Base-by-base conservation (phyloP, 2,888 invertebrate genomes). In the Elgonia sp. region DNA sequence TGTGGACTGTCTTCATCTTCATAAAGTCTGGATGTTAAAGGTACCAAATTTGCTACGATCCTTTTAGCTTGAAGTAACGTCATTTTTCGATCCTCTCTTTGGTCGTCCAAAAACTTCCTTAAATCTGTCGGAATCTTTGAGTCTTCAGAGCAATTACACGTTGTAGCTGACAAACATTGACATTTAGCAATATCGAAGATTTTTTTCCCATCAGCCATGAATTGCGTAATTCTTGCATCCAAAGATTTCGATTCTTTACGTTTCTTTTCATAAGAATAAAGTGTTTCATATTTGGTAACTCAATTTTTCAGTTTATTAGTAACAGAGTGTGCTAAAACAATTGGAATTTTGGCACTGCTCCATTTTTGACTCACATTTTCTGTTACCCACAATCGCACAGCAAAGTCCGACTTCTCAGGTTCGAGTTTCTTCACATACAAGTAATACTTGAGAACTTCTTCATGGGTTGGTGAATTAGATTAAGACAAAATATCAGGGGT, bases 151-250 rank as follows among this genome's bases (percentile, higher is more conserved):
- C 81, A 72, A 39, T 81, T 62, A 29, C 29, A 29, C 29, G 29
- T 29, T 29, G 29, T 29, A 29, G 1, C 29, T 29, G 5, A 29
- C 29, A 5, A 29, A 72, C 81, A 81, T 81, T 63, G 46, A 81
- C 81, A 81, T 72, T 50, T 62, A 72, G 72, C 81, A 18, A 81
- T 50, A 18, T 81, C 62, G 42, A 81, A 81, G 16, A 81, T 18
- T 72, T 70, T 81, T 37, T 63, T 63, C 7, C 37, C 55, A 62
- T 72, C 63, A 63, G 37, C 12, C 20, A 72, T 63, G 18, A 81
- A 72, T 79, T 79, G 20, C 20, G 12, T 37, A 42, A 69, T 57
- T 67, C 29, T 79, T 55, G 67, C n/a, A 55, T 55, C 14, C 29
- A 69, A 42, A 67, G 20, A 57, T 79, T 53, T 42, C 40, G 79